These are phyloP conservation scores for Lagorchestes hirsutus DNA, from an alignment of 2,797 vertebrate species.

Conservation along the genomic window DNA sequence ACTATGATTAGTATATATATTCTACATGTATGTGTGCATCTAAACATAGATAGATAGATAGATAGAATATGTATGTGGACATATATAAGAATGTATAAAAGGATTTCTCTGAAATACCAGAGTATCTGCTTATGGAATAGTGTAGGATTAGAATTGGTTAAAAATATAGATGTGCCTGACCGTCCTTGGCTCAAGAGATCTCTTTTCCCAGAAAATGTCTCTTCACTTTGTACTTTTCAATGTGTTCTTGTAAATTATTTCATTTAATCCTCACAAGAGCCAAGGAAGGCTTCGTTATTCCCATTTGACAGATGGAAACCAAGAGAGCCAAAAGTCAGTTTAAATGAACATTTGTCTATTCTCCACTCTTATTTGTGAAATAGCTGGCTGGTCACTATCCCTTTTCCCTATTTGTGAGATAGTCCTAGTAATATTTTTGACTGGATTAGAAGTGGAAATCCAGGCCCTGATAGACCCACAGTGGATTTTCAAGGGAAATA, in stretches of 20 bases:
- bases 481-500: neutral
- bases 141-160: neutral
- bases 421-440: neutral
- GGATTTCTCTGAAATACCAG: neutral
- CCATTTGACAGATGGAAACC: neutral
- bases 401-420: neutral
- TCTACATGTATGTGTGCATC: neutral
- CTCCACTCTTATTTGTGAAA: neutral
- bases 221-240: neutral
- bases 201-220: neutral
- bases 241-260: neutral
- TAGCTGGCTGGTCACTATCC: neutral
- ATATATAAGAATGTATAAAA: neutral
- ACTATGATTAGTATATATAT: neutral
- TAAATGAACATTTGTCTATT: neutral
- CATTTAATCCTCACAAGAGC: neutral
- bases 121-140: neutral
- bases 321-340: neutral
- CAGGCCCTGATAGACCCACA: neutral
- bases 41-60: no score
- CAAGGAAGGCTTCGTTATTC: neutral
- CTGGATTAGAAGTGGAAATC: neutral
- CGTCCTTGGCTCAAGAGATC: neutral
- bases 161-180: neutral
- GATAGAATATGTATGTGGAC: neutral